Evolutionary conservation across 2,888 invertebrate genomes (phyloP).

Genomic region (Dicycla oo): DNA sequence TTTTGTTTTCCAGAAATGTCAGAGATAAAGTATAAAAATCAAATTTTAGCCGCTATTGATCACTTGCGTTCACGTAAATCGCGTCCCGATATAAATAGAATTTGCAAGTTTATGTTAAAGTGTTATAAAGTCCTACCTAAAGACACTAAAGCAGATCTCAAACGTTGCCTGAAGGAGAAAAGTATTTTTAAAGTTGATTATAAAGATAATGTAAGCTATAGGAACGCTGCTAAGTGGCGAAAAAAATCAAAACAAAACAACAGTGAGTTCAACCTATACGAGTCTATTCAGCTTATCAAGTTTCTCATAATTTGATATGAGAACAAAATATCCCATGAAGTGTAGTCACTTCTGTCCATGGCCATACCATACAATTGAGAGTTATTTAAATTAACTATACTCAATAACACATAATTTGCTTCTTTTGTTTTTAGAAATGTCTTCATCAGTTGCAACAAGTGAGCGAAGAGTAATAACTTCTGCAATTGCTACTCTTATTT

Average conservation of each 20-base stretch:
- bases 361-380: constrained; percentile 7
- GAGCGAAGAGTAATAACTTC: constrained; percentile 91
- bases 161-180: constrained; percentile 93
- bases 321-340: constrained; percentile 11
- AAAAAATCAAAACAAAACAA: constrained; percentile 80
- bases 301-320: constrained; percentile 20
- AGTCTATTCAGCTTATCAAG: constrained; percentile 38
- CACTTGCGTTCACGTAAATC: constrained; percentile 95
- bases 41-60: constrained; percentile 96
- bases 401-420: neutral
- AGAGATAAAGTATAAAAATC: constrained; percentile 93
- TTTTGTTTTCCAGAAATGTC: constrained; percentile 87
- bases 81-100: constrained; percentile 95
- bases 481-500: constrained; percentile 93
- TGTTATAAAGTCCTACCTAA: constrained; percentile 93
- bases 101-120: constrained; percentile 95
- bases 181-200: constrained; percentile 95
- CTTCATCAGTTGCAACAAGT: constrained; percentile 81
- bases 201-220: constrained; percentile 96
- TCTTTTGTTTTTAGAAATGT: constrained; percentile 82
- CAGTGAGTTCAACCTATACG: constrained; percentile 75
- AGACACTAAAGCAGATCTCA: constrained; percentile 93
- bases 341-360: constrained; percentile 19
- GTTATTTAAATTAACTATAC: neutral
- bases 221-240: constrained; percentile 94